Evolutionary conservation across 2,888 invertebrate species (phyloP).

Genomic region (Caenorhabditis japonica): DNA sequence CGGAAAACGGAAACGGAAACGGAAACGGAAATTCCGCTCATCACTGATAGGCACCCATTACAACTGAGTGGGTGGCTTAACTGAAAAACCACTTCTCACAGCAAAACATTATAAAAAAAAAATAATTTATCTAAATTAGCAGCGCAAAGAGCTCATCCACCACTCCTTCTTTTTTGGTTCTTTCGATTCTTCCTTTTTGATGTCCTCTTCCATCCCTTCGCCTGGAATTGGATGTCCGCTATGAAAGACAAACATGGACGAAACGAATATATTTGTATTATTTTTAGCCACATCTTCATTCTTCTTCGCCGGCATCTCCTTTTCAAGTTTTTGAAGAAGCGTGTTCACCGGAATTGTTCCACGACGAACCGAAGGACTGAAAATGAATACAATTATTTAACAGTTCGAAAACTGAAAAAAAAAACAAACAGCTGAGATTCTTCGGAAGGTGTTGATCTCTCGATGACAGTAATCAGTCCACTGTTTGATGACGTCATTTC

Average conservation of each 20-base stretch:
- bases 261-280: background rate
- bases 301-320: background rate
- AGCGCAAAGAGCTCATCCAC: constrained; percentile 48
- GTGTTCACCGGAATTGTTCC: constrained; percentile 24
- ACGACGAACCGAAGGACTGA: constrained; percentile 40
- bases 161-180: constrained; percentile 27
- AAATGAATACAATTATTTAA: no score
- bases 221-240: constrained; percentile 1
- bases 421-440: constrained; percentile 13
- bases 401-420: background rate
- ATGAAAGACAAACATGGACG: constrained; percentile 21
- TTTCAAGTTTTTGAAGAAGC: constrained; percentile 23
- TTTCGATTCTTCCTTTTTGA: background rate
- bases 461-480: constrained; percentile 43
- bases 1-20: no score
- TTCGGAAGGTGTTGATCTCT: constrained; percentile 14
- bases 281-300: background rate
- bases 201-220: constrained; percentile 4
- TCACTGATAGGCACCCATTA: no score
- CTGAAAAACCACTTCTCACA: background rate
- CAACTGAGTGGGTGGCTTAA: background rate
- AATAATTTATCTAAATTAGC: constrained; percentile 10
- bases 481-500: constrained; percentile 22
- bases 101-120: background rate
- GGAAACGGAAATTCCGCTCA: no score